Percentiles rank a stretch among this genome's conserved stretches.
Evolutionary conservation across 2,797 vertebrate species (phyloP).

Genomic region (Crenuchus spilurus): DNA sequence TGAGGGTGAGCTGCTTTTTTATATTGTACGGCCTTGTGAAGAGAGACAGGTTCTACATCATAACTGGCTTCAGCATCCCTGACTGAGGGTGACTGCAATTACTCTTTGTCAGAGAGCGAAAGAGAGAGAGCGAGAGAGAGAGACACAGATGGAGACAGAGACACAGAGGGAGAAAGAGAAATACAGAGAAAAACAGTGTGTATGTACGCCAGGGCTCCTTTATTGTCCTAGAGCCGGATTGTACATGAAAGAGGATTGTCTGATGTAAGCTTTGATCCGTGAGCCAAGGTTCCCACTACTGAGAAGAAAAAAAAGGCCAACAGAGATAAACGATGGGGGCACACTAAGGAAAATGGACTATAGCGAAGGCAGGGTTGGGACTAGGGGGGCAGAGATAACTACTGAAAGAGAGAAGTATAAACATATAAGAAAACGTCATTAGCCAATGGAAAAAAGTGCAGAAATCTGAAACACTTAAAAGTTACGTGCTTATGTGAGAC

Average conservation of each 20-base stretch:
- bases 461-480: too few species aligned
- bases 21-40: slow-evolving; percentile 24
- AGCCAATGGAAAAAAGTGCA: too few species aligned
- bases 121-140: not conserved
- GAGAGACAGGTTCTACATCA: slow-evolving; percentile 29
- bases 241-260: slow-evolving; percentile 11
- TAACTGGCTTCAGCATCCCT: slow-evolving; percentile 19
- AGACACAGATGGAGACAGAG: not conserved
- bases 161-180: not conserved
- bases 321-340: not conserved
- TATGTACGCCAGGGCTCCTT: slow-evolving; percentile 1
- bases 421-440: too few species aligned
- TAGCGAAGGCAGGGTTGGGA: not conserved
- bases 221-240: slow-evolving; percentile 43
- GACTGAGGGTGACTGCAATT: slow-evolving; percentile 18
- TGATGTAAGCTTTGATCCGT: slow-evolving; percentile 30
- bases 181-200: not conserved
- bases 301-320: slow-evolving; percentile 17
- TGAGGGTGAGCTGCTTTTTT: not conserved
- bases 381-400: not conserved
- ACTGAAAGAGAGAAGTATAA: not conserved
- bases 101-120: slow-evolving; percentile 8
- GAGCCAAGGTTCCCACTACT: slow-evolving; percentile 9
- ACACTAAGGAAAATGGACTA: not conserved
- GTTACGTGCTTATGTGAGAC: too few species aligned